phyloP scores from a whole-genome alignment of 2,888 invertebrate species.

The Limnephilus marmoratus region DNA sequence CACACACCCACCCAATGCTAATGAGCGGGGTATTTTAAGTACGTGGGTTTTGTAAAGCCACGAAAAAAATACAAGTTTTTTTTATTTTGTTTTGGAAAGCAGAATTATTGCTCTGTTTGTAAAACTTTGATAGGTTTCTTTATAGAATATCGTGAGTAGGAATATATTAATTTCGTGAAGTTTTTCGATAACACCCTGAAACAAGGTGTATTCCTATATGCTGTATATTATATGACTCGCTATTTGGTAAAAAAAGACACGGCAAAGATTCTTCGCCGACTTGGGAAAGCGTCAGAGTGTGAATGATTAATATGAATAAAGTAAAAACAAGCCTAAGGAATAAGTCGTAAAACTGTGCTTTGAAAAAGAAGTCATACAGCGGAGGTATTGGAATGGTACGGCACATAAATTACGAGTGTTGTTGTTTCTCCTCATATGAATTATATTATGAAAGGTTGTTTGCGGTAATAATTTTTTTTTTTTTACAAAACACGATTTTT shows the following conservation, averaged over 20 bases:
- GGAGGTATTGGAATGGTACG: background rate
- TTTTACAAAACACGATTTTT: background rate
- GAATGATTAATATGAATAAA: conserved; percentile 33
- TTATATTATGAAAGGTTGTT: background rate
- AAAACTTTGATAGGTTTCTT: too few species aligned
- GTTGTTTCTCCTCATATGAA: background rate
- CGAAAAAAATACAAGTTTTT: too few species aligned
- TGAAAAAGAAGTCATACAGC: background rate
- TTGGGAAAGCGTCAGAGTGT: background rate
- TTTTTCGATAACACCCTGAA: too few species aligned
- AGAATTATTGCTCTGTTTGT: too few species aligned
- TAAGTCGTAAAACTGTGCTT: background rate
- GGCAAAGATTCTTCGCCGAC: background rate
- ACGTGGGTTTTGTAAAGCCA: too few species aligned
- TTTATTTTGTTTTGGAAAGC: too few species aligned
- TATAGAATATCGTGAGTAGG: too few species aligned
- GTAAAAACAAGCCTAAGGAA: background rate
- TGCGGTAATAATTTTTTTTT: background rate
- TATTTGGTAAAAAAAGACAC: background rate
- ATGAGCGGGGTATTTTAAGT: too few species aligned
- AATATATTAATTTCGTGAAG: too few species aligned
- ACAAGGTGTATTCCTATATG: too few species aligned
- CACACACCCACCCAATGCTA: too few species aligned
- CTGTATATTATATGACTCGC: background rate
- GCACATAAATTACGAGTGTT: background rate